Percentiles rank a stretch among this genome's conserved stretches.
phyloP scores from a whole-genome alignment of 1,140 invertebrate genomes.

The Daktulosphaira vitifoliae region DNA sequence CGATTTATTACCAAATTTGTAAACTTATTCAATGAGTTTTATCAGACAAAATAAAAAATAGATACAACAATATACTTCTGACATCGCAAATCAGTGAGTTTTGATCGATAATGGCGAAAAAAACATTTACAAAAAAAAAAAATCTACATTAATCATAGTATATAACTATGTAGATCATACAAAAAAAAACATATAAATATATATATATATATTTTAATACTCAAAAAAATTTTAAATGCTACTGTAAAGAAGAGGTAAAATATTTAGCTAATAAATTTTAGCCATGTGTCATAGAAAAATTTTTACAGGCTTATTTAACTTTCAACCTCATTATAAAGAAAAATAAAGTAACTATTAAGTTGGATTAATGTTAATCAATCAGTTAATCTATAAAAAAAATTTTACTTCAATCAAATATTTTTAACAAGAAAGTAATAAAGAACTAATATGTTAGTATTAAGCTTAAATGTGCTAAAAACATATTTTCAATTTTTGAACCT shows the following conservation, averaged over 20 bases:
- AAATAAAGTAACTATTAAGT: too few species aligned
- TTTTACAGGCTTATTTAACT: too few species aligned
- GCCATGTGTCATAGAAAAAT: too few species aligned
- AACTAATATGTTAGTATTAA: too few species aligned
- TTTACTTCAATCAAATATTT: too few species aligned
- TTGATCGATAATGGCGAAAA: slow-evolving; percentile 1
- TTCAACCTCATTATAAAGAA: too few species aligned
- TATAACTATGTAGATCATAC: slow-evolving; percentile 29
- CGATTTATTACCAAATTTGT: slow-evolving; percentile 31
- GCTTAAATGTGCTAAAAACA: too few species aligned
- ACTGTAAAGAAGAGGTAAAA: slow-evolving; percentile 26
- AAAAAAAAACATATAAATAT: slow-evolving; percentile 27
- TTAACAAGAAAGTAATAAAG: too few species aligned
- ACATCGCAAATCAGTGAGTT: slow-evolving; percentile 22
- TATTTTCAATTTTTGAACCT: too few species aligned
- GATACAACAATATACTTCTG: slow-evolving; percentile 27
- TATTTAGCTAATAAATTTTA: slow-evolving; percentile 23
- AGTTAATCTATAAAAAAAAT: too few species aligned
- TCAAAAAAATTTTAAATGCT: slow-evolving; percentile 26
- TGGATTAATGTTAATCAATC: too few species aligned
- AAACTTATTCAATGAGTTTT: slow-evolving; percentile 31
- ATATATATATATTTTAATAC: slow-evolving; percentile 27
- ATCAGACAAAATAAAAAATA: slow-evolving; percentile 32
- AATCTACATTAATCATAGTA: slow-evolving; percentile 26
- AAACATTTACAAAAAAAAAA: slow-evolving; percentile 23